Conservation (phyloP, 2,797 vertebrate species). For the Gobionotothen gibberifrons region DNA sequence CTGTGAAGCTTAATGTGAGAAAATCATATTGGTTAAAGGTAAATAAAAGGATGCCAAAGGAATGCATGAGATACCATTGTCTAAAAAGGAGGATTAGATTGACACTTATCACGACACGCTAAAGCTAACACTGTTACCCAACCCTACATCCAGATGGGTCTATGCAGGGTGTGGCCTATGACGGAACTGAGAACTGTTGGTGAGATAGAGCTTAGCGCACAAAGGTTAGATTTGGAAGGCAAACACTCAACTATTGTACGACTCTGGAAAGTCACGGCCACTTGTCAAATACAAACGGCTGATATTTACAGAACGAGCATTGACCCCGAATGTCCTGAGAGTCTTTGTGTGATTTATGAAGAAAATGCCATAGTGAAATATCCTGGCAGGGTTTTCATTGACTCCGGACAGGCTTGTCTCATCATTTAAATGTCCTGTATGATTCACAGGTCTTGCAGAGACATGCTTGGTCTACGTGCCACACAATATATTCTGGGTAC, state of each 20-base stretch:
- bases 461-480: constrained; percentile 50
- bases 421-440: constrained; percentile 65
- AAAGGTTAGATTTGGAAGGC: constrained; percentile 81
- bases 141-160: constrained; percentile 75
- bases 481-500: constrained; percentile 32
- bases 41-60: constrained; percentile 56
- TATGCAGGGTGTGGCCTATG: constrained; percentile 73
- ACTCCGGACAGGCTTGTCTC: constrained; percentile 65
- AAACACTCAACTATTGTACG: constrained; percentile 80
- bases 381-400: constrained; percentile 56
- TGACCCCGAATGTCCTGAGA: constrained; percentile 74
- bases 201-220: constrained; percentile 77
- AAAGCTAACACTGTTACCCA: constrained; percentile 79
- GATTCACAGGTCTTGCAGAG: constrained; percentile 68
- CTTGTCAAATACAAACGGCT: constrained; percentile 77
- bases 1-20: constrained; percentile 70
- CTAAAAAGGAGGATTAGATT: constrained; percentile 62
- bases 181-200: constrained; percentile 71
- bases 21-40: constrained; percentile 61
- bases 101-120: constrained; percentile 71
- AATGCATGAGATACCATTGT: constrained; percentile 70
- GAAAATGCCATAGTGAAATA: constrained; percentile 68
- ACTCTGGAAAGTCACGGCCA: constrained; percentile 77
- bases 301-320: constrained; percentile 76
- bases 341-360: constrained; percentile 76